Evolutionary conservation across 1,140 invertebrate species (phyloP), one percentile per base, ranked within the genome.

Genomic region (Eumeta japonica): DNA sequence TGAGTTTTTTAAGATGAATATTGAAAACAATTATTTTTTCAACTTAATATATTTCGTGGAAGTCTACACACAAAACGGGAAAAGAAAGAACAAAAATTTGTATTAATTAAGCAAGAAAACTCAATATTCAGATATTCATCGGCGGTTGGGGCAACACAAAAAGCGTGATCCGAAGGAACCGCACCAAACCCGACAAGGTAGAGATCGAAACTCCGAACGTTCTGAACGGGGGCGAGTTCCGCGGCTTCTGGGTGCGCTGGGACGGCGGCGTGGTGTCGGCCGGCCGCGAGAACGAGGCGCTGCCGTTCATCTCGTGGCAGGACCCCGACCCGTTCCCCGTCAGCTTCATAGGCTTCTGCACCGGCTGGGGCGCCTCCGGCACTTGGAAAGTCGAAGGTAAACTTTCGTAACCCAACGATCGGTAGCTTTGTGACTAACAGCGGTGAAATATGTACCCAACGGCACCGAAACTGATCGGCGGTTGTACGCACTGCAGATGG

Each of bases 211-310:
- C 87, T 2, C 84, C 85, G 0, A 78, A 73, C 19, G 83, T 89
- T 45, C 59, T 92, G 20, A 84, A 79, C 52, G 75, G 51, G 2
- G 80, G 82, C 19, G 88, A 91, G 55, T 85, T 81, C 61, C 83
- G 86, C 32, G 86, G 84, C 10, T 93, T 93, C 70, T 92, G 89
- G 88, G 78, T 92, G 12, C 81, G 87, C 43, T 90, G 87, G 85
- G 75, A 79, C 30, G 79, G 83, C 47, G 86, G 83, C 37, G 77
- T 75, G 15, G 66, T 88, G 15, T 80, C 81, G 12, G 84, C 84
- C 12, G 86, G 87, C 12, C 79, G 78, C 32, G 85, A 87, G 55
- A 82, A 83, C 12, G 85, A 89, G 45, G 68, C 72, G 10, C 78
- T 79, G 3, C 82, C 89, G 1, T 86, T 92, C 55, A 59, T 92